Evolutionary conservation across 2,113 vertebrate genomes (phyloP), one percentile per base, ranked within the genome.

Genomic region (Gadus macrocephalus): DNA sequence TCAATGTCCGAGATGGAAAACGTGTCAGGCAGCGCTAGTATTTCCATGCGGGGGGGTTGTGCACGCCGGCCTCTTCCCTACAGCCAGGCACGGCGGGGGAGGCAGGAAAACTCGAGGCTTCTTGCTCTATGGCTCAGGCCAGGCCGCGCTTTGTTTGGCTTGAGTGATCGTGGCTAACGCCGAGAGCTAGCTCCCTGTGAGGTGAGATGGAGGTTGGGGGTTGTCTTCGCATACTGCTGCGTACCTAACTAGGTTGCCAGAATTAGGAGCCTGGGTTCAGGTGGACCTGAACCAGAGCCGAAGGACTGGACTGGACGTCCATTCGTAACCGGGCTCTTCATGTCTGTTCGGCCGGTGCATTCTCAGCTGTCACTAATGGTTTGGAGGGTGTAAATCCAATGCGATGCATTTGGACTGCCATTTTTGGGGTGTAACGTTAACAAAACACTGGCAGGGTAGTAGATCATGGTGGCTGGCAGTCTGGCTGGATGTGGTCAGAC

Each of bases 91-190:
- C 75, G 60, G 60, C 35, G 11, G 53, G 42, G 66, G 70, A 62
- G 35, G 61, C 76, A 91, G 91, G 91, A 91, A 93, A 92, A 76
- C 12, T 81, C 91, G 92, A 90, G 91, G 92, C 92, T 92, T 89
- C 74, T 76, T 1, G 70, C 77, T 74, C 74, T 72, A 63, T 82
- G 79, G 83, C 72, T 82, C 74, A 86, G 86, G 91, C 87, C 88
- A 96, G 95, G 95, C 95, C 95, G 93, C 93, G 95, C 95, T 96
- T 97, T 97, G 95, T 96, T 95, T 93, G 92, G 93, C 91, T 92
- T 89, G 92, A 89, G 84, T 90, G 84, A 87, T 86, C 60, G 87
- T 75, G 75, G 85, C 83, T 76, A 87, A 70, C 71, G 0, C 69
- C 71, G 81, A 80, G 81, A 83, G 80, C 77, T 70, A 78, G 78